Evolutionary conservation across 1,140 invertebrate species (phyloP), one percentile per base, ranked within the genome.

Genomic region (Magallana ariakensis): DNA sequence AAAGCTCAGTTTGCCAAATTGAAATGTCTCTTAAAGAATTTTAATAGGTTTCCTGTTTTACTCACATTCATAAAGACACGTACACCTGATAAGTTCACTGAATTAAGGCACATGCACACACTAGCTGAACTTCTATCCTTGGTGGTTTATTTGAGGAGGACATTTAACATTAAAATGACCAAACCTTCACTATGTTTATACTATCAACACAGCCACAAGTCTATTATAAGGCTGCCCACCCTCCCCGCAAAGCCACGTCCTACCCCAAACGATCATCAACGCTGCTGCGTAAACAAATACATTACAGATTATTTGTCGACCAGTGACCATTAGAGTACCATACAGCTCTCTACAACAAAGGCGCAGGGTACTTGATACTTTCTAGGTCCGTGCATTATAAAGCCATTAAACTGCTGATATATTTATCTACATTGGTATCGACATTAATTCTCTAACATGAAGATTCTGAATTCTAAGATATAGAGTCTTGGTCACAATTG

Each of bases 281-380:
- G 33, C 22, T 26, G 19, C 22, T 26, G 19, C 22, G 11, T 75
- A 19, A 46, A 75, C 22, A 75, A 75, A 75, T 75, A 75, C 22
- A 75, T 26, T 75, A 26, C 8, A 75, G 66, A 75, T 75, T 75
- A 75, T 75, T 75, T 26, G 66, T 75, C 33, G 26, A 75, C 66
- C 66, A 26, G 26, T 75, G 66, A 75, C 66, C 66, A 62, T 70
- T 22, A 19, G 62, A 70, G 6, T 26, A 9, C 66, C 10, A 22
- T 75, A 75, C 33, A 75, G 66, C 66, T 26, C 22, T 26, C 19
- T 8, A 75, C 66, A 75, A 75, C 66, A 75, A 75, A 33, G 66
- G 22, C 11, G 10, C 22, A 19, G 33, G 66, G 22, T 26, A 75
- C 66, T 75, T 13, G 1, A 33, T 13, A 75, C 19, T 75, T 75